Base-by-base conservation (phyloP, 2,888 invertebrate species). In the Caprella mutica region DNA sequence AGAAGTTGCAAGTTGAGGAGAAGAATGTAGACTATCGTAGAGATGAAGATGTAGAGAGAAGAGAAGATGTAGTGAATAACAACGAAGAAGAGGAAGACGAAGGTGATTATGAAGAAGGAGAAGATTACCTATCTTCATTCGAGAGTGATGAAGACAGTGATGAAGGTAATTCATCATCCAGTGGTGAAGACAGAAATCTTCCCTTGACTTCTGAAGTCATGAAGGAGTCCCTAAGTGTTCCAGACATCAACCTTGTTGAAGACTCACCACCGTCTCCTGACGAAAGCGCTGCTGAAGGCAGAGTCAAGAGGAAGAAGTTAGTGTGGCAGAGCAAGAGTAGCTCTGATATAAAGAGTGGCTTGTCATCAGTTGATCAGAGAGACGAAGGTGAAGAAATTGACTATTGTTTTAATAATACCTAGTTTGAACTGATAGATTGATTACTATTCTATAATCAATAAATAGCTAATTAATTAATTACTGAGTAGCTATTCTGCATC, bases 71-170 rank as follows among this genome's bases (percentile, higher is more conserved):
- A 17, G 3, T 38, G 38, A 38, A 38, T n/a, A n/a, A 38, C 3
- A 38, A 21, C 17, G n/a, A n/a, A 6, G 26, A 12, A 1, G 3
- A 52, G 9, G 43, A 43, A 6, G 21, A 17, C 6, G 17, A 27
- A 5, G 30, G 19, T 17, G 35, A 46, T 21, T 24, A 33, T 23
- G 46, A 55, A 8, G 55, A 55, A 33, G 43, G 30, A n/a, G 42
- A 40, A 24, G 29, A 19, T 5, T 38, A 52, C n/a, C 35, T 17
- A 12, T 38, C 38, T 12, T 23, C 35, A 21, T 52, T 35, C 38
- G 52, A 52, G 17, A 39, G 52, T 23, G 39, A 52, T 17, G 52
- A 52, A 5, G 8, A 12, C 42, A 19, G 42, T n/a, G 21, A 42
- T 42, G n/a, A 17, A 19, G 42, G 9, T 12, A 12, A 9, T 14